Conservation (phyloP, 2,888 invertebrate genomes). For the Cephus spinipes region DNA sequence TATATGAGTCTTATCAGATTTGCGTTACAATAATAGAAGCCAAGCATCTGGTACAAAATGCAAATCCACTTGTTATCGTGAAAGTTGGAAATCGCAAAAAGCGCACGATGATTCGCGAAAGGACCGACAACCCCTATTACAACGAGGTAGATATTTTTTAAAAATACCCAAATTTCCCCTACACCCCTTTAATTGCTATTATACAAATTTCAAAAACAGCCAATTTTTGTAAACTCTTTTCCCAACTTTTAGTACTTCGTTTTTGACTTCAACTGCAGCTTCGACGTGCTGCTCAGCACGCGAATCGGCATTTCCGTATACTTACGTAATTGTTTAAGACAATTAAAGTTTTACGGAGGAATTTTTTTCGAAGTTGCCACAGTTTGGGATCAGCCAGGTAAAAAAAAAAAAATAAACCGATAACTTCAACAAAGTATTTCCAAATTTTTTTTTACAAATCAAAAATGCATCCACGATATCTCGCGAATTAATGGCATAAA, state of each 20-base stretch:
- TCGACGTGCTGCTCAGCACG: constrained; percentile 71
- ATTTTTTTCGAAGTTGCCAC: constrained; percentile 75
- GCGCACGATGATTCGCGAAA: constrained; percentile 71
- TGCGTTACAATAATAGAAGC: constrained; percentile 78
- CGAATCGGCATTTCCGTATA: constrained; percentile 73
- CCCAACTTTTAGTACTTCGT: constrained; percentile 73
- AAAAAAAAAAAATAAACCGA: constrained; percentile 31
- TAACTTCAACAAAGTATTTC: background rate
- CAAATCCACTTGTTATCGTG: constrained; percentile 74
- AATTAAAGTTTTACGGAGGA: constrained; percentile 69
- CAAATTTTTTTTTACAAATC: background rate
- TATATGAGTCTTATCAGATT: constrained; percentile 67
- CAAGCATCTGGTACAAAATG: constrained; percentile 69
- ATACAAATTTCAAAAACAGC: background rate
- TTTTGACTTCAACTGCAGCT: constrained; percentile 73
- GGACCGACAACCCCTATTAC: constrained; percentile 74
- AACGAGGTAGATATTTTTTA: constrained; percentile 71
- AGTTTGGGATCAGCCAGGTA: constrained; percentile 80
- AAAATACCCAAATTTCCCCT: background rate
- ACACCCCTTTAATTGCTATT: background rate
- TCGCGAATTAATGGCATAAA: constrained; percentile 18
- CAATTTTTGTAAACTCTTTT: background rate
- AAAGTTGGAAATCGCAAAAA: constrained; percentile 73
- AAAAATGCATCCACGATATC: background rate
- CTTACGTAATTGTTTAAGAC: constrained; percentile 48